phyloP scores from a whole-genome alignment of 2,888 invertebrate species.

The Oscheius sp. region DNA sequence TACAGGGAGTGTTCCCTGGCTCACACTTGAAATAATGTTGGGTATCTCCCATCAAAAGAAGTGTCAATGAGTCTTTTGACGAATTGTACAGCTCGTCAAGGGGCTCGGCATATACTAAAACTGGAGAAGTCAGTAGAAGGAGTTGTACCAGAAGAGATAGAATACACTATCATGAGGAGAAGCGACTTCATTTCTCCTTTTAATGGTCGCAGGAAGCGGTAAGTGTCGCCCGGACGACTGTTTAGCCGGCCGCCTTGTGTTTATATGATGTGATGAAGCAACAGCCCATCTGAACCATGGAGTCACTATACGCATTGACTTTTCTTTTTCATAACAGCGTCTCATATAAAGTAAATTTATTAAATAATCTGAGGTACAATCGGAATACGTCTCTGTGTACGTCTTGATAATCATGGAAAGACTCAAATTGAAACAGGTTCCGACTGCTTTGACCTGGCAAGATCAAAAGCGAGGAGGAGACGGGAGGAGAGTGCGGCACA shows the following conservation, averaged over 20 bases:
- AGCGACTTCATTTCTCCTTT: not conserved
- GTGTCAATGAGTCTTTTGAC: conserved; percentile 49
- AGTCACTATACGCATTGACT: not conserved
- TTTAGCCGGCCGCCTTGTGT: conserved; percentile 7
- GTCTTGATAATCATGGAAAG: not conserved
- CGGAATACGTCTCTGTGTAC: conserved; percentile 24
- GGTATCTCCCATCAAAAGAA: conserved; percentile 66
- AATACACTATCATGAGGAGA: not conserved
- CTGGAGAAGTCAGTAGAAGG: not conserved
- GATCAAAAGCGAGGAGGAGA: conserved; percentile 25
- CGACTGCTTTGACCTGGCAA: conserved; percentile 29
- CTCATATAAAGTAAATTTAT: not conserved
- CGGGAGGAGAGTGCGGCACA: conserved; percentile 29
- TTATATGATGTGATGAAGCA: conserved; percentile 11
- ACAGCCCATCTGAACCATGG: not conserved
- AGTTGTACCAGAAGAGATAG: not conserved
- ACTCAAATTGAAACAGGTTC: conserved; percentile 24
- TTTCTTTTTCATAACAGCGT: not conserved
- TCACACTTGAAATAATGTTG: conserved; percentile 69
- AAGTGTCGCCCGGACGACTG: not conserved
- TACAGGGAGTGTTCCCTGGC: conserved; percentile 61
- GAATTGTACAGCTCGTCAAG: not conserved
- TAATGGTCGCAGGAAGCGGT: not conserved
- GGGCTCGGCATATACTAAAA: not conserved
- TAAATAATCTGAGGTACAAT: conserved; percentile 23